Base-by-base conservation (phyloP, 2,113 vertebrate species). In the Halichoeres trimaculatus region DNA sequence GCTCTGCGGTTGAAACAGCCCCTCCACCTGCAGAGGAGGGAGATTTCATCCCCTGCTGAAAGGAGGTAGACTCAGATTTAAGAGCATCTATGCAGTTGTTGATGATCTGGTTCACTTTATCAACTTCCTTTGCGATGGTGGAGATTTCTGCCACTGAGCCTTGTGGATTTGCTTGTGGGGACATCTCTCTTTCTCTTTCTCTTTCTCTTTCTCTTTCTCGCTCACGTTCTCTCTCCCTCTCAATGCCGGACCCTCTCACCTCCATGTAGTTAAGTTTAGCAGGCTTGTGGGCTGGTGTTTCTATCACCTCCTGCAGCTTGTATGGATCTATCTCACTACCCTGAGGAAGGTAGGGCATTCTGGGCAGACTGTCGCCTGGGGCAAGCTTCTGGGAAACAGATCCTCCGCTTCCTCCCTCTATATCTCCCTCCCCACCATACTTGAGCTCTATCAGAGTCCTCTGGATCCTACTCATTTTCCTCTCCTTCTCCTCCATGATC, bases 71-170 rank as follows among this genome's bases (percentile, higher is more conserved):
- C 90, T 99, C 98, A 0, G 97, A 97, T 87, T 98, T 99, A 85
- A 99, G 96, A 10, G 97, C 98, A 26, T 99, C 98, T 12, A 99
- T 99, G 74, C 98, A 99, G 91, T 97, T 99, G 94, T 98, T 99
- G 90, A 99, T 99, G 86, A 99, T 99, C 94, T 99, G 98, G 86
- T 98, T 99, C 17, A 99, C 98, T 85, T 96, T 98, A 89, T 99
- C 98, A 73, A 99, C 98, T 88, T 99, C 98, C 87, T 97, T 98
- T 23, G 98, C 96, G 2, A 99, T 99, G 75, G 98, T 99, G 16
- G 96, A 98, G 92, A 99, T 99, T 92, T 99, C 98, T 0, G 97
- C 95, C 38, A 95, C 97, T 0, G 98, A 98, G 72, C 96, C 93
- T 90, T 96, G 97, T 66, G 91, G 92, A 81, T 96, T 95, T 0